Conservation (phyloP, 2,113 vertebrate species). For the Conger conger region DNA sequence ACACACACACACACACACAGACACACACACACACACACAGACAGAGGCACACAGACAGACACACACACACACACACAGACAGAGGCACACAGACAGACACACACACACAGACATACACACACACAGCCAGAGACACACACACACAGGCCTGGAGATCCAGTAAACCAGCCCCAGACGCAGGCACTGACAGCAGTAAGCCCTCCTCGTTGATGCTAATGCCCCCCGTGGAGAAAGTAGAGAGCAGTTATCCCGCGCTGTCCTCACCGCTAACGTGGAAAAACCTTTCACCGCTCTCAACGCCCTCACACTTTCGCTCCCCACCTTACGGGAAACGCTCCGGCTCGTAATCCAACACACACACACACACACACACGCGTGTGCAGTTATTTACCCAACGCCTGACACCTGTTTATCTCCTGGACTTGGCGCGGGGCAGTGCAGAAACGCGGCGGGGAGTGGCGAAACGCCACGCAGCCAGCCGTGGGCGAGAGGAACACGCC, state of each 20-base stretch:
- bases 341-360: background rate
- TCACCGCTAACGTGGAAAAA: background rate
- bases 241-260: background rate
- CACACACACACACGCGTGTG: background rate
- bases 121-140: slow-evolving; percentile 2
- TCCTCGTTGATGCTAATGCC: background rate
- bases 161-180: slow-evolving; percentile 10
- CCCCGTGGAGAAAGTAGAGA: background rate
- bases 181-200: background rate
- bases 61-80: background rate
- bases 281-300: background rate
- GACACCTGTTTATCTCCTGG: background rate
- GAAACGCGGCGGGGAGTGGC: background rate
- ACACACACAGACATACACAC: slow-evolving; percentile 1
- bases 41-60: too few relatives aligned
- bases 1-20: slow-evolving; percentile 7
- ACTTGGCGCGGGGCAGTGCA: too few relatives aligned
- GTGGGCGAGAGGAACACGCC: background rate
- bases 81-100: slow-evolving; percentile 5
- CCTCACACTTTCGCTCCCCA: background rate
- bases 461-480: background rate
- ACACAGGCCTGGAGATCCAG: background rate
- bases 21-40: background rate
- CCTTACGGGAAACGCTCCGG: background rate
- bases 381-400: background rate